Evolutionary conservation across 2,888 invertebrate genomes (phyloP).

Genomic region (Sesia bembeciformis): DNA sequence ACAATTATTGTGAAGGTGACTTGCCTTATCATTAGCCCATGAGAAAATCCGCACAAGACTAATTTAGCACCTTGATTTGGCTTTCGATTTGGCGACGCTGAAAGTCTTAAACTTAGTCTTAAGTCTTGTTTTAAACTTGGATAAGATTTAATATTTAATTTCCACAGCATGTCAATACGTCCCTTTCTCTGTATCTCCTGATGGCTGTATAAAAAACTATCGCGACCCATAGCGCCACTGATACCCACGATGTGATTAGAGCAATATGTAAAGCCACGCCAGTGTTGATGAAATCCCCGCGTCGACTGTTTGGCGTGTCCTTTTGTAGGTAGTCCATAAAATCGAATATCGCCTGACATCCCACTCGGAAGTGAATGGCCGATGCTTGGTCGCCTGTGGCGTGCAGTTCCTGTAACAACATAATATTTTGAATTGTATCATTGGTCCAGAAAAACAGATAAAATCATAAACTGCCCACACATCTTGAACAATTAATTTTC

Average conservation of each 20-base stretch:
- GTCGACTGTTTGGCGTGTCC: constrained; percentile 77
- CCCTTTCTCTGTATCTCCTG: constrained; percentile 62
- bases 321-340: constrained; percentile 89
- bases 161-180: constrained; percentile 63
- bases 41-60: too few species aligned
- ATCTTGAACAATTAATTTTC: background rate
- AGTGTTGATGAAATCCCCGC: constrained; percentile 82
- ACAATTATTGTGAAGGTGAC: too few species aligned
- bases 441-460: background rate
- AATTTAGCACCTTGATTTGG: too few species aligned
- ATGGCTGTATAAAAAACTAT: constrained; percentile 68
- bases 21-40: too few species aligned
- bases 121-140: background rate
- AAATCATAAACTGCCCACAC: background rate
- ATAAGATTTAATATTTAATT: constrained; percentile 25
- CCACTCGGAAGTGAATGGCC: constrained; percentile 77
- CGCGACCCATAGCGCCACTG: constrained; percentile 71
- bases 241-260: constrained; percentile 76
- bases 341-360: constrained; percentile 84
- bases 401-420: constrained; percentile 45
- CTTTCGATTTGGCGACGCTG: too few species aligned
- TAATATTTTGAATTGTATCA: too few species aligned
- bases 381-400: constrained; percentile 74
- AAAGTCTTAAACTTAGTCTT: too few species aligned
- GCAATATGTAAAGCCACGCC: constrained; percentile 79